These are phyloP conservation scores for Thymallus thymallus DNA, from an alignment of 2,113 vertebrate species.

Conservation along the genomic window DNA sequence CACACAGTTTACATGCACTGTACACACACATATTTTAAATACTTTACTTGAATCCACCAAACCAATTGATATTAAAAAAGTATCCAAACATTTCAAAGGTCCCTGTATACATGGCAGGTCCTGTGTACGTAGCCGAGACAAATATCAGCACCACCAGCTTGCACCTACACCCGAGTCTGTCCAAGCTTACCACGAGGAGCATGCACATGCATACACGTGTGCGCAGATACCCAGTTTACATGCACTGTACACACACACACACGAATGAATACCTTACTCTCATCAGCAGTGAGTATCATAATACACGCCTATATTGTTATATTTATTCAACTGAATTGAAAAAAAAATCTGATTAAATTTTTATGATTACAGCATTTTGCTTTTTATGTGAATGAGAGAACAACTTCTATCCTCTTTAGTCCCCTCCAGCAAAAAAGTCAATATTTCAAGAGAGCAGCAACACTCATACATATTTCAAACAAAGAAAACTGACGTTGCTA, in stretches of 20 bases:
- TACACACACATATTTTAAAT: neutral
- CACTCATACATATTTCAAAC: slow-evolving; percentile 73
- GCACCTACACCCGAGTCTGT: no score
- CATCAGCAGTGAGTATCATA: neutral
- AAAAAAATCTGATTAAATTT: slow-evolving; percentile 63
- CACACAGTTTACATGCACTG: neutral
- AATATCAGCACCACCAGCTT: no score
- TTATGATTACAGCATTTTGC: slow-evolving; percentile 71
- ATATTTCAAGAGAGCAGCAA: slow-evolving; percentile 66
- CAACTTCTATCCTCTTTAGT: slow-evolving; percentile 42
- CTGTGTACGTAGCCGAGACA: no score
- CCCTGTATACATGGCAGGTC: no score
- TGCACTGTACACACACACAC: neutral
- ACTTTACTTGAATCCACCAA: no score
- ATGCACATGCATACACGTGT: slow-evolving; percentile 4
- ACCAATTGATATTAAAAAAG: no score
- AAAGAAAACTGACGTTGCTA: slow-evolving; percentile 55
- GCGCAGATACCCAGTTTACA: slow-evolving; percentile 8
- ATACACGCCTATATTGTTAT: slow-evolving; percentile 7
- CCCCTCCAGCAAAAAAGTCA: slow-evolving; percentile 63
- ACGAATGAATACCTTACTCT: neutral
- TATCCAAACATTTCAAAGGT: no score
- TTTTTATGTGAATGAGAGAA: slow-evolving; percentile 61
- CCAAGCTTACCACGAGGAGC: no score
- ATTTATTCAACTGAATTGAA: slow-evolving; percentile 28